Base-by-base conservation (phyloP, 1,140 invertebrate species). In the Cherax quadricarinatus region DNA sequence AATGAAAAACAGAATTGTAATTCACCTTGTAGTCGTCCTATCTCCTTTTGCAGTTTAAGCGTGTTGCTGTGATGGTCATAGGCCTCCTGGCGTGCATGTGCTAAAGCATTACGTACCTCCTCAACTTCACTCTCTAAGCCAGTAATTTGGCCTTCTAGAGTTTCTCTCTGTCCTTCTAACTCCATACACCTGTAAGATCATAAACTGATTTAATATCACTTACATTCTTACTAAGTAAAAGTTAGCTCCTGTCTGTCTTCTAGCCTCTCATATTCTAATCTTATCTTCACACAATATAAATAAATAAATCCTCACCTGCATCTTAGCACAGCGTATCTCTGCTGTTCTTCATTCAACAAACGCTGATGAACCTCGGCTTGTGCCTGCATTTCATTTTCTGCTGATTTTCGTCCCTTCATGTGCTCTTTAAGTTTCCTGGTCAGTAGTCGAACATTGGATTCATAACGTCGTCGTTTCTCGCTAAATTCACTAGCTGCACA, bases 331-430 rank as follows among this genome's bases (percentile, higher is more conserved):
- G 73, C 83, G 41, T 91, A 91, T 73, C 82, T 86, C 78, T 91
- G 84, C 49, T 81, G 90, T 49, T 91, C 90, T 80, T 91, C 90
- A 70, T 87, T 91, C 75, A 91, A 1, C 21, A 85, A 49, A 10
- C 78, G 53, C 62, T 91, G 90, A 18, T 87, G 84, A 62, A 82
- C 78, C 49, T 91, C 90, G 12, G 73, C 90, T 57, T 87, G 90
- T 21, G 24, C 53, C 75, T 86, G 75, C 84, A 91, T 86, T 75
- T 91, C 90, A 60, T 87, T 86, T 78, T 91, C 90, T 53, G 90
- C 90, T 70, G 90, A 80, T 84, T 91, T 91, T 49, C 90, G 30
- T 80, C 90, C 90, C 79, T 91, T 91, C 90, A 91, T 91, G 78
- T 91, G 90, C 21, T 91, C 90, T 75, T 91, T 91, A 3, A 91